These are phyloP conservation scores for Perodicticus potto DNA, from an alignment of 2,797 vertebrate genomes.

Conservation along the genomic window DNA sequence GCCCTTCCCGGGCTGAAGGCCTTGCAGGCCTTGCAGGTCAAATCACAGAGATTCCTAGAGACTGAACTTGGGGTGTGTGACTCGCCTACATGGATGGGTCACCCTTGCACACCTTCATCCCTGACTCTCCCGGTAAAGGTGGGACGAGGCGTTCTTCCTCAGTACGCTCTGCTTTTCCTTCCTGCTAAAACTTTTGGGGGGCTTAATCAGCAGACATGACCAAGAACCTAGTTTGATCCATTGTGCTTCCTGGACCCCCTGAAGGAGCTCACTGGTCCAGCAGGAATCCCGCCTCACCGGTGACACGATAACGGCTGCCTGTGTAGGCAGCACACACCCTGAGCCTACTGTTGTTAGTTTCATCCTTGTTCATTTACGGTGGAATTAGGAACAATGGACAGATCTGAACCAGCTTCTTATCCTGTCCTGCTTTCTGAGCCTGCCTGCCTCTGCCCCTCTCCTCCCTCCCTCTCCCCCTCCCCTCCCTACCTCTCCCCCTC, in stretches of 20 bases:
- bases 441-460: background rate
- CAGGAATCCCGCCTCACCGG: background rate
- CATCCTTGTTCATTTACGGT: background rate
- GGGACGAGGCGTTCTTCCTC: background rate
- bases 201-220: background rate
- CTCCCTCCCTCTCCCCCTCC: background rate
- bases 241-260: background rate
- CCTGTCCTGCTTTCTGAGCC: background rate
- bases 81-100: background rate
- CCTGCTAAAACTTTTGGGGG: background rate
- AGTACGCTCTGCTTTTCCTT: background rate
- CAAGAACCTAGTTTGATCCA: background rate
- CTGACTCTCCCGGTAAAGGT: background rate
- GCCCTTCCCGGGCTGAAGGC: background rate
- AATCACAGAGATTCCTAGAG: background rate
- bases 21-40: background rate
- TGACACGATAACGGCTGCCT: background rate
- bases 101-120: background rate
- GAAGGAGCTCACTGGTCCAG: background rate
- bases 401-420: background rate
- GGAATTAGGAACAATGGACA: background rate
- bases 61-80: background rate
- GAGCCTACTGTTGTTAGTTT: background rate
- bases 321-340: accelerated
- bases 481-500: background rate